Percentiles rank a stretch among this genome's conserved stretches.
Evolutionary conservation across 2,888 invertebrate genomes (phyloP).

Genomic region (Agriopis marginaria): DNA sequence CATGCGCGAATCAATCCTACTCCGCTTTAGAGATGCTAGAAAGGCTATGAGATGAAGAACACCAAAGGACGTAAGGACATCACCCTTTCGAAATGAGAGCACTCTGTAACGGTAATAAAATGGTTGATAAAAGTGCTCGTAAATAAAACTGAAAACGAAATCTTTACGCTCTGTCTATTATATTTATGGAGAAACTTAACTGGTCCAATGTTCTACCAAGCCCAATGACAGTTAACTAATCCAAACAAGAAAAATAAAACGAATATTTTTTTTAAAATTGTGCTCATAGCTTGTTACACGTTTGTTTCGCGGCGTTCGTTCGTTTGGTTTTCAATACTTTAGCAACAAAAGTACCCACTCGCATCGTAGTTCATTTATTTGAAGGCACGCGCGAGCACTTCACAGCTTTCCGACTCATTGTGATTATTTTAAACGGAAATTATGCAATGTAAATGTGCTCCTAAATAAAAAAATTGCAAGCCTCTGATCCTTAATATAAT

Average conservation of each 20-base stretch:
- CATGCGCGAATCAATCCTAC: conserved; percentile 67
- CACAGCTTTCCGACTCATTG: background rate
- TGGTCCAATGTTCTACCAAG: background rate
- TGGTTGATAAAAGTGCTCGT: conserved; percentile 20
- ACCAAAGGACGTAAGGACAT: conserved; percentile 22
- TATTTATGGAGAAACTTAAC: background rate
- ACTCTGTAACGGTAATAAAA: conserved; percentile 17
- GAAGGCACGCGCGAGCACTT: conserved; percentile 14
- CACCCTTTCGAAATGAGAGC: conserved; percentile 24
- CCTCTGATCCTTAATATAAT: background rate
- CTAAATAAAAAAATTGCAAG: too few species aligned
- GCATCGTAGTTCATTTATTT: conserved; percentile 11
- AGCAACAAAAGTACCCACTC: conserved; percentile 2
- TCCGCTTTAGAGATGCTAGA: conserved; percentile 58
- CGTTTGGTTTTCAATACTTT: background rate
- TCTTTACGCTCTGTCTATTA: background rate
- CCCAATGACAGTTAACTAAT: too few species aligned
- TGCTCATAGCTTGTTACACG: background rate
- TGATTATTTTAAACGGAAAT: conserved; percentile 8
- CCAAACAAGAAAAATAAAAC: too few species aligned
- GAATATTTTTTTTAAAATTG: background rate
- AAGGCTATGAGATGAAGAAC: conserved; percentile 41
- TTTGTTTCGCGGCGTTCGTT: background rate
- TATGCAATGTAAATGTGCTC: conserved; percentile 1
- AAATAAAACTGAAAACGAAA: conserved; percentile 15